phyloP scores from a whole-genome alignment of 30 jellyfish, hydroid and myxozoan genomes.

The Nemopilema nomurai region DNA sequence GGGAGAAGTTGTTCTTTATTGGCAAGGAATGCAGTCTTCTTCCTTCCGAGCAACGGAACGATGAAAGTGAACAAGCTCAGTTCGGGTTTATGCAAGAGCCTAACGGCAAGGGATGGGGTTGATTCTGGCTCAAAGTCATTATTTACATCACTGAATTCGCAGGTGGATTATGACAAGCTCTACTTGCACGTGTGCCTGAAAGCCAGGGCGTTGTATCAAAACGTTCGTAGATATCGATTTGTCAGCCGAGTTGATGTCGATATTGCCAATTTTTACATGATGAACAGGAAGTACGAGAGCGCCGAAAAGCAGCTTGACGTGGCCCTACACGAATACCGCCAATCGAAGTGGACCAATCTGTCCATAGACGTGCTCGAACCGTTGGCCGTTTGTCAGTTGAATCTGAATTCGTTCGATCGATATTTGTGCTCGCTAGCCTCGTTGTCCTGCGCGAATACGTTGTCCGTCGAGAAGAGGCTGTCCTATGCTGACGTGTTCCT shows the following conservation, averaged over 20 bases:
- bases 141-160: slow-evolving; percentile 54
- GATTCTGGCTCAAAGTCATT: slow-evolving; percentile 27
- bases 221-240: slow-evolving; percentile 60
- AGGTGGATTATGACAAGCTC: slow-evolving; percentile 53
- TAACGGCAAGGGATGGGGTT: slow-evolving; percentile 29
- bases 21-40: slow-evolving; percentile 72
- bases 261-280: slow-evolving; percentile 72
- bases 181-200: slow-evolving; percentile 57
- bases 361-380: slow-evolving; percentile 82
- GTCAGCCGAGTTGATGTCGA: slow-evolving; percentile 71
- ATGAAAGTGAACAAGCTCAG: slow-evolving; percentile 3
- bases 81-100: slow-evolving; percentile 55
- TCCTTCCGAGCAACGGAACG: slow-evolving; percentile 51
- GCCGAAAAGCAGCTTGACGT: slow-evolving; percentile 69
- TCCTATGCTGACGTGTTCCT: slow-evolving; percentile 66
- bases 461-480: slow-evolving; percentile 57
- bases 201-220: slow-evolving; percentile 25
- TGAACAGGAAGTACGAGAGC: slow-evolving; percentile 42
- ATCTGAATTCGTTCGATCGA: slow-evolving; percentile 38
- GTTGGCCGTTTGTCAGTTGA: slow-evolving; percentile 73
- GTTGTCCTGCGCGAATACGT: slow-evolving; percentile 70
- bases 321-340: slow-evolving; percentile 66
- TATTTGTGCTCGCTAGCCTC: slow-evolving; percentile 77
- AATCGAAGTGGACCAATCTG: slow-evolving; percentile 73
- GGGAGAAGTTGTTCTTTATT: slow-evolving; percentile 63